These are phyloP conservation scores for Ormyrus labotus DNA, from an alignment of 2,888 invertebrate species.

Conservation along the genomic window DNA sequence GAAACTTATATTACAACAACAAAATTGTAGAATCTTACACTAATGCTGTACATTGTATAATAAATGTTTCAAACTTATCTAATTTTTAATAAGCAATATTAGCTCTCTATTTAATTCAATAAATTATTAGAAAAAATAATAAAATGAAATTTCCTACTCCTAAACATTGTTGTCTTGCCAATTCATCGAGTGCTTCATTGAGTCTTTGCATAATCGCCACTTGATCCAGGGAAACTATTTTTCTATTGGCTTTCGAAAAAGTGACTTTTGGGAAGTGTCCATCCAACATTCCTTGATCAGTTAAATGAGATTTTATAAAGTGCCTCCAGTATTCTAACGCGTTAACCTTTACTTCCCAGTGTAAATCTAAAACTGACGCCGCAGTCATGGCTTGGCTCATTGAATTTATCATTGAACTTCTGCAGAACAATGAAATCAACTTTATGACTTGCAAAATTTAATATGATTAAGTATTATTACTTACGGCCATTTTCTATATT, in stretches of 20 bases:
- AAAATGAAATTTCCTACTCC: slow-evolving; percentile 74
- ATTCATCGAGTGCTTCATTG: slow-evolving; percentile 81
- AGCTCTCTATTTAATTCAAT: not conserved
- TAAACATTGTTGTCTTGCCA: slow-evolving; percentile 84
- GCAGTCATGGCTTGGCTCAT: slow-evolving; percentile 82
- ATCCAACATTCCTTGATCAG: slow-evolving; percentile 90
- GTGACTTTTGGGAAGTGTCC: slow-evolving; percentile 87
- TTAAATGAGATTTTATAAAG: slow-evolving; percentile 81
- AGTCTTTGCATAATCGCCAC: slow-evolving; percentile 82
- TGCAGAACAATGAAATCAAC: slow-evolving; percentile 55
- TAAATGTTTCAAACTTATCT: not conserved
- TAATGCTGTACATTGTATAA: not conserved
- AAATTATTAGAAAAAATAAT: slow-evolving; percentile 28
- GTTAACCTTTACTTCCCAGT: slow-evolving; percentile 89
- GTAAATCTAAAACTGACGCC: slow-evolving; percentile 83
- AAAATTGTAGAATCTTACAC: not conserved
- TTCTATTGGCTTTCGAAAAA: slow-evolving; percentile 86
- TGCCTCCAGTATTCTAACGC: slow-evolving; percentile 85
- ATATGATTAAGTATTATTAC: slow-evolving; percentile 55
- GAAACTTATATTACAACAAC: not conserved
- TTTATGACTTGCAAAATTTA: not conserved
- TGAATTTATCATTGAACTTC: slow-evolving; percentile 76
- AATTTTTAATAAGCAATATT: not conserved
- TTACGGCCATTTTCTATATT: slow-evolving; percentile 80
- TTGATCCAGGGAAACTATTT: slow-evolving; percentile 85